These are phyloP conservation scores for Psilopsiagon aurifrons DNA, from an alignment of 2,113 vertebrate genomes.

Conservation along the genomic window DNA sequence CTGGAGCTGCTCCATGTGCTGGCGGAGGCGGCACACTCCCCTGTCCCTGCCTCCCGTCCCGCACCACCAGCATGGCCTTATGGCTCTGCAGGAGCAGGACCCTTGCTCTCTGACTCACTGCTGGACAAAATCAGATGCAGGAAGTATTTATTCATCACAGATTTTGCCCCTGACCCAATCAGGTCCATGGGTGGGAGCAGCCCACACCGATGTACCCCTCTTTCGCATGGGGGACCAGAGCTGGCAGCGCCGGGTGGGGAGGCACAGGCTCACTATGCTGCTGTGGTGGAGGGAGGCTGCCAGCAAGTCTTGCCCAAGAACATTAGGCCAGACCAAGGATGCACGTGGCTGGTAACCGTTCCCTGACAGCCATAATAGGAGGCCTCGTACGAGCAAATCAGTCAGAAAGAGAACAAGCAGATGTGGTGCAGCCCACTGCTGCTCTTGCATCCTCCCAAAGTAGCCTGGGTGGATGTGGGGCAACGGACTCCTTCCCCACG, in stretches of 20 bases:
- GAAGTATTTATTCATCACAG: background rate
- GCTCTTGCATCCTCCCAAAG: background rate
- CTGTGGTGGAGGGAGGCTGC: background rate
- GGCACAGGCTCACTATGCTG: background rate
- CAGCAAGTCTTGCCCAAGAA: background rate
- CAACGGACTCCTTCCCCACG: rapidly evolving
- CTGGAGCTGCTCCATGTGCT: constrained; percentile 70
- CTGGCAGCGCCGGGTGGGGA: rapidly evolving
- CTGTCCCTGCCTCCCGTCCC: background rate
- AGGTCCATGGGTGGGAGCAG: background rate
- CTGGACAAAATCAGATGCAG: background rate
- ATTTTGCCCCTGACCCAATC: background rate
- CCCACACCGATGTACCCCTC: rapidly evolving
- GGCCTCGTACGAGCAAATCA: background rate
- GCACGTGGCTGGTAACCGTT: background rate
- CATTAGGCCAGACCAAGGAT: background rate
- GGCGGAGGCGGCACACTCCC: constrained; percentile 34
- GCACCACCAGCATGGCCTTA: background rate
- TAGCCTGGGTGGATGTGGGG: background rate
- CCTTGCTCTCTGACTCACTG: background rate
- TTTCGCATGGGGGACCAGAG: rapidly evolving
- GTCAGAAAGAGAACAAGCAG: background rate
- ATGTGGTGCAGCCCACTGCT: background rate
- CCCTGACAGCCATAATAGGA: constrained; percentile 5
- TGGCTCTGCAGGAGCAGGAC: background rate